Evolutionary conservation across 2,888 invertebrate genomes (phyloP).

Genomic region (Eubasilissa splendida): DNA sequence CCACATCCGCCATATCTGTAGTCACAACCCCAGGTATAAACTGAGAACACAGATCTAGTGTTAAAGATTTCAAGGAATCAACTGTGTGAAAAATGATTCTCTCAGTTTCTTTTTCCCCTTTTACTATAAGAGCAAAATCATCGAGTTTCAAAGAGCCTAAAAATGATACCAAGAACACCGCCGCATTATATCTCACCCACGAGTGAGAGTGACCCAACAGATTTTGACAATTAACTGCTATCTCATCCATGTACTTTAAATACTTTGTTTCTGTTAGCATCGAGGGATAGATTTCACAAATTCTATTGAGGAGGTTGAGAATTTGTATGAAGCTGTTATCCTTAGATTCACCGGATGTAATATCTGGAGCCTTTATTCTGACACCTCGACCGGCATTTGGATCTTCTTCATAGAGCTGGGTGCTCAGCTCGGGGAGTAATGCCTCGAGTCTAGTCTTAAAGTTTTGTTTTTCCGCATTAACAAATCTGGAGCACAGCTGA

Average conservation of each 20-base stretch:
- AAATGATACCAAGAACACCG: slow-evolving; percentile 83
- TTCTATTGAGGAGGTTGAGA: slow-evolving; percentile 79
- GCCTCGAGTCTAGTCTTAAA: slow-evolving; percentile 78
- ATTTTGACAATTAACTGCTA: slow-evolving; percentile 79
- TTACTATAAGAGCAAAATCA: slow-evolving; percentile 72
- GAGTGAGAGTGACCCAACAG: slow-evolving; percentile 87
- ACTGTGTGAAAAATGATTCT: slow-evolving; percentile 77
- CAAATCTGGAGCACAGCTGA: slow-evolving; percentile 85
- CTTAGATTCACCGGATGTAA: slow-evolving; percentile 67
- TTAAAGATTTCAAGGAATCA: slow-evolving; percentile 76
- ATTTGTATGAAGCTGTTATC: slow-evolving; percentile 86
- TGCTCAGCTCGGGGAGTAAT: slow-evolving; percentile 75
- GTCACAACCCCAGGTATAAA: slow-evolving; percentile 78
- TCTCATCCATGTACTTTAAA: slow-evolving; percentile 70
- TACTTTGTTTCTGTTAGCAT: slow-evolving; percentile 72
- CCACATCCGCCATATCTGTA: slow-evolving; percentile 83
- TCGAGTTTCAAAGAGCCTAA: slow-evolving; percentile 77
- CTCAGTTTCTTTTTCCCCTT: slow-evolving; percentile 64
- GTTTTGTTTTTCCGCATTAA: slow-evolving; percentile 80
- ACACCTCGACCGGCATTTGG: slow-evolving; percentile 76
- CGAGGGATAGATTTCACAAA: slow-evolving; percentile 76
- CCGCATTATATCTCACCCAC: slow-evolving; percentile 87
- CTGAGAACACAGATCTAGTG: slow-evolving; percentile 84
- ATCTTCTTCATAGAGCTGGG: slow-evolving; percentile 71
- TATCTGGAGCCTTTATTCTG: slow-evolving; percentile 67